Conservation (phyloP, 1,140 invertebrate species). For the Bombus affinis region DNA sequence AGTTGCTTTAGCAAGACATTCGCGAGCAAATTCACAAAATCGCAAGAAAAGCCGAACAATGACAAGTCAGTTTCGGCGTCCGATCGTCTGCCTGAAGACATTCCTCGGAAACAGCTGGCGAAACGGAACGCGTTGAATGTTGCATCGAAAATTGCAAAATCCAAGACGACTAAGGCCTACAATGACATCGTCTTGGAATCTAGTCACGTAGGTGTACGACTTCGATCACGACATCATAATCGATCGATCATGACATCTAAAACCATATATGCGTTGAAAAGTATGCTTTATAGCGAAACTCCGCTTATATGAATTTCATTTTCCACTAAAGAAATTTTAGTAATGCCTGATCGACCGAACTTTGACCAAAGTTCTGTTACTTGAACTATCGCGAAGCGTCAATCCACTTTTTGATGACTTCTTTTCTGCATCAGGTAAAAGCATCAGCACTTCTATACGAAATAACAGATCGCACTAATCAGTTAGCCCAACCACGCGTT, state of each 20-base stretch:
- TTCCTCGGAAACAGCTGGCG: too few species aligned
- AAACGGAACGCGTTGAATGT: background rate
- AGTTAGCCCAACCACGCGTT: conserved; percentile 48
- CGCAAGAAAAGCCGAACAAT: background rate
- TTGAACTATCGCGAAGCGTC: too few species aligned
- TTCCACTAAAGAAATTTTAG: too few species aligned
- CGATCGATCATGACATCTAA: too few species aligned
- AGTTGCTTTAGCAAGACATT: background rate
- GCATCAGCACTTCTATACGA: conserved; percentile 51
- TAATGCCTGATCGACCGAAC: too few species aligned
- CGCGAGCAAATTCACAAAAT: background rate
- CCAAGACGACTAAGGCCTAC: background rate
- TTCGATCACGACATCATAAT: background rate
- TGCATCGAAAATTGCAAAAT: background rate
- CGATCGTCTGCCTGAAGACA: background rate
- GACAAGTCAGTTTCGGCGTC: background rate
- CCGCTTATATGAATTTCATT: too few species aligned
- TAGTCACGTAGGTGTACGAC: background rate
- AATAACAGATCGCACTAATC: conserved; percentile 58
- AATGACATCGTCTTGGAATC: background rate
- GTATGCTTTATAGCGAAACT: background rate
- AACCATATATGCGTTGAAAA: background rate
- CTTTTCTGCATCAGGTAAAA: conserved; percentile 43
- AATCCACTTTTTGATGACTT: background rate
- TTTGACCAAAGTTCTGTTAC: too few species aligned